Evolutionary conservation across 2,113 vertebrate genomes (phyloP), one percentile per base, ranked within the genome.

Genomic region (Baryphthengus martii): DNA sequence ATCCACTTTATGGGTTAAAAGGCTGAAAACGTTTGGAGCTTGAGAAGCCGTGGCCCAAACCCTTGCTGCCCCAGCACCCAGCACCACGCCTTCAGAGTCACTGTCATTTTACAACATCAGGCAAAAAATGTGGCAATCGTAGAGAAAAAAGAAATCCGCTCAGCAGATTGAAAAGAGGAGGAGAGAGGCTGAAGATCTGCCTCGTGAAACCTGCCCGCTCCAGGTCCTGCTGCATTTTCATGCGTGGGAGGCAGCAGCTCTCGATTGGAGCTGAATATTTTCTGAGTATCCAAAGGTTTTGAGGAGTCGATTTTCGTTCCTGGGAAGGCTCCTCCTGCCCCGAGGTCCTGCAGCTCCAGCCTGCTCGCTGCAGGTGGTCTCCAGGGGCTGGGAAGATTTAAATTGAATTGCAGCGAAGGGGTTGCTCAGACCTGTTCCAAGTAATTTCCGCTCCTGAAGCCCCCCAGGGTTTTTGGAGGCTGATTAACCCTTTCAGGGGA

Each of bases 171-270:
- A 44, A 44, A 15, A n/a, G 42, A 1, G 8, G 35, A 3, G 63
- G 67, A 94, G 47, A 67, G 55, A n/a, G 19, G 35, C 50, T 66
- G 26, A 21, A 35, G 72, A 66, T 59, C 70, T 11, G 7, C 61
- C 0, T 3, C 7, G 40, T 21, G 76, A 42, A 52, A 40, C 53
- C 65, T n/a, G 45, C 1, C 89, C 35, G 39, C n/a, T 84, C 68
- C 0, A 1, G 11, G 15, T 42, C 8, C 3, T 7, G 33, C 85
- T 39, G 72, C 19, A 25, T 1, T 45, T 37, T 59, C 0, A 6
- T 74, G 88, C 1, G 2, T 0, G 1, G 47, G 37, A 52, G 35
- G 26, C 24, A 72, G 63, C 63, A 40, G 77, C 65, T 93, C 65
- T 53, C 80, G 29, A 11, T 73, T 65, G 53, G 23, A 77, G 56